These are phyloP conservation scores for Pyrrhura leucotis DNA, from an alignment of 2,797 vertebrate genomes.

Conservation along the genomic window DNA sequence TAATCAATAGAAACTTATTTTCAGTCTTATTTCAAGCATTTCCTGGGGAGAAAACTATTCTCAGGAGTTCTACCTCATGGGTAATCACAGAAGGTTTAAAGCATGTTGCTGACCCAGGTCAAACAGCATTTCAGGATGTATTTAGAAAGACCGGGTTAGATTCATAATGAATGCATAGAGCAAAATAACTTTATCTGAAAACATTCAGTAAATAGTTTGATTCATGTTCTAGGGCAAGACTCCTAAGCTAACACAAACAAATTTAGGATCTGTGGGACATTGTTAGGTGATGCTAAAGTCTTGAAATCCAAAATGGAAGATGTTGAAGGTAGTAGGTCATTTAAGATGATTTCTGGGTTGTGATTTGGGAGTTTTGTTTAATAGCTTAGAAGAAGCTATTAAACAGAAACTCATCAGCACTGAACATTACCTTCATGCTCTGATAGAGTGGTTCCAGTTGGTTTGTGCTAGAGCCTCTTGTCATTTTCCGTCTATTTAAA, in stretches of 20 bases:
- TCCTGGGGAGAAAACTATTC: background rate
- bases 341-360: background rate
- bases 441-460: background rate
- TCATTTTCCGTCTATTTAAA: background rate
- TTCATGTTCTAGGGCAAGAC: background rate
- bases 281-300: background rate
- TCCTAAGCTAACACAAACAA: background rate
- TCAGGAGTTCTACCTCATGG: background rate
- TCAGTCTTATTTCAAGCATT: background rate
- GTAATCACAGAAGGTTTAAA: background rate
- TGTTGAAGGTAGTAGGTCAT: background rate
- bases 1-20: constrained; percentile 17
- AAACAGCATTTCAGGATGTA: background rate
- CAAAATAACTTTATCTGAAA: background rate
- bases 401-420: background rate
- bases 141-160: background rate
- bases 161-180: background rate
- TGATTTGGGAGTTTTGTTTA: background rate
- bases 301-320: background rate
- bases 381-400: background rate
- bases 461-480: background rate
- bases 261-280: background rate
- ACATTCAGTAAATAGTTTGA: background rate
- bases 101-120: background rate
- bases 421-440: background rate